Base-by-base conservation (phyloP, 2,888 invertebrate genomes). In the Polydrusus pterygomalis region DNA sequence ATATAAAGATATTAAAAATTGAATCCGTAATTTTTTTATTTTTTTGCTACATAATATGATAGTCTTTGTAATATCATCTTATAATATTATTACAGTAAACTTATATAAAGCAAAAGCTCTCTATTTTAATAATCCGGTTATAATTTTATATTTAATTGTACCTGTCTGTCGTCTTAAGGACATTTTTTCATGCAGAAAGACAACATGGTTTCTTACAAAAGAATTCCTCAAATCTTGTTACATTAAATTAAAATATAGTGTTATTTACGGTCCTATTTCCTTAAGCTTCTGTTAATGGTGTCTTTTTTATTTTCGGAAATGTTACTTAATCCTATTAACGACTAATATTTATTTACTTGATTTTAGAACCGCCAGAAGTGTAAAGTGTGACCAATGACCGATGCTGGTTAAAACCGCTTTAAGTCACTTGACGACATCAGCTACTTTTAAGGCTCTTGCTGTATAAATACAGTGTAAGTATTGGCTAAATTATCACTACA, bases 161-260 rank as follows among this genome's bases (percentile, higher is more conserved):
- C 11, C 56, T 34, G 56, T 56, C 56, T 18, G 56, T 56, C 56
- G 30, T 34, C 56, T 56, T 56, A 56, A 67, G 15, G 40, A 38
- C 15, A n/a, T n/a, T n/a, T 67, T 51, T 40, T 47, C 18, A 67
- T 65, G 65, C 65, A 49, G 65, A 65, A 65, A 67, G 67, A 38
- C 54, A 67, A 67, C 67, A 67, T 67, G 54, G 54, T 18, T 51
- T 51, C 25, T 30, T 67, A 67, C 67, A 67, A 67, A 67, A 51
- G 67, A 34, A 67, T 25, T 67, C 67, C 38, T 38, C 67, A n/a
- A 34, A 18, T 67, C 67, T 51, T 47, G 67, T 67, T 54, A 67
- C 20, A 67, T 51, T 67, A 67, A 67, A 51, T 51, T 56, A 18
- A 51, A 38, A 38, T 67, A 54, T 51, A 67, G 18, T 49, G 34